Evolutionary conservation across 2,797 vertebrate species (phyloP), one percentile per base, ranked within the genome.

Genomic region (Lacerta viridis): DNA sequence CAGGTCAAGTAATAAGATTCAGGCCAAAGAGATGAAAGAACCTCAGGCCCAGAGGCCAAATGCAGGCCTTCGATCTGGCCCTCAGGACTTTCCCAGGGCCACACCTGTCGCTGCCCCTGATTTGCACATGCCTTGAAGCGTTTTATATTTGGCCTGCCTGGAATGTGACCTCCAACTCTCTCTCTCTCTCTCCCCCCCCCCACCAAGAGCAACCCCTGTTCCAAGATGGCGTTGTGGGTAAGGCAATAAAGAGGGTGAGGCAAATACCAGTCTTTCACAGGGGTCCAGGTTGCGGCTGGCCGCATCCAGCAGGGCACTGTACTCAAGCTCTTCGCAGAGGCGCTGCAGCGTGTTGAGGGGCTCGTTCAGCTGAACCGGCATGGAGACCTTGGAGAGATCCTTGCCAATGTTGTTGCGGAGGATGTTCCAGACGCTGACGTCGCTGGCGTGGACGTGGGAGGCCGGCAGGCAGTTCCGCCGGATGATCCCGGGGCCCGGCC

Each of bases 391-490:
- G 1, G 98, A 99, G 94, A 99, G 96, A 93, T 99, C 98, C 86
- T 98, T 99, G 68, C 98, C 98, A 0, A 99, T 98, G 96, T 99
- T 99, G 97, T 98, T 99, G 86, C 98, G 97, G 41, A 99, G 96
- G 55, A 99, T 98, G 91, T 96, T 96, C 97, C 98, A 98, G 91
- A 99, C 96, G 87, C 98, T 98, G 10, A 99, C 97, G 39, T 99
- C 98, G 5, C 97, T 97, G 91, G 98, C 97, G 5, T 98, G 98
- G 0, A 95, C 36, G 0, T 97, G 95, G 3, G 94, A 93, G 0
- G 97, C 97, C 0, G 98, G 98, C 15, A 99, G 95, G 72, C 93
- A 85, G 15, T 95, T 97, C 76, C 98, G 97, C 0, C 97, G 97
- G 7, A 6, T 95, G 5, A 71, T 97, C 39, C 89, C 96, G 0